Percentiles rank a stretch among this genome's conserved stretches.
phyloP scores from a whole-genome alignment of 2,797 vertebrate species.

The Carapus acus region DNA sequence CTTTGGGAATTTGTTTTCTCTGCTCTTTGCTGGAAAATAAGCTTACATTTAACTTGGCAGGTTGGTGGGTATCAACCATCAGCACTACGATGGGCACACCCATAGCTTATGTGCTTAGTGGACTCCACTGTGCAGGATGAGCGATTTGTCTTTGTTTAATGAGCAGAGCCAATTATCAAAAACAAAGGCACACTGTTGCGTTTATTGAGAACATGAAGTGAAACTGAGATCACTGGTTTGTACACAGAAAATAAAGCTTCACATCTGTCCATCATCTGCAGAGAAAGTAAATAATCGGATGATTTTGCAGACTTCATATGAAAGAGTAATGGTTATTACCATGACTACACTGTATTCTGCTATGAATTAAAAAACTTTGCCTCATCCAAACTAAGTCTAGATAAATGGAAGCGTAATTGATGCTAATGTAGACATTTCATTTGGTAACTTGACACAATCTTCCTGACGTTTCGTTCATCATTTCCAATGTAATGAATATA shows the following conservation, averaged over 20 bases:
- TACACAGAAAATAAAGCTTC: not conserved
- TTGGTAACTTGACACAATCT: no score
- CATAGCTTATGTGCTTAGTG: constrained; percentile 14
- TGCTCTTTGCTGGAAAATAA: constrained; percentile 22
- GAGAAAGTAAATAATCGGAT: not conserved
- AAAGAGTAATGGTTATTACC: no score
- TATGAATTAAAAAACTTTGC: no score
- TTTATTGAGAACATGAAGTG: not conserved
- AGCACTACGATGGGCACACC: constrained; percentile 18
- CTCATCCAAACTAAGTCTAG: no score
- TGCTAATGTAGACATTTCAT: no score
- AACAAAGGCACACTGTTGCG: constrained; percentile 11
- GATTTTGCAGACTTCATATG: no score
- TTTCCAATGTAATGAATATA: constrained; percentile 19
- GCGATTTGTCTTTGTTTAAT: constrained; percentile 6
- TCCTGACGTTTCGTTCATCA: no score
- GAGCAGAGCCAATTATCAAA: constrained; percentile 2
- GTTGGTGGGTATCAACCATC: constrained; percentile 10
- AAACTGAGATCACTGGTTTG: not conserved
- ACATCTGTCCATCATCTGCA: not conserved
- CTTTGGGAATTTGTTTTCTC: constrained; percentile 38
- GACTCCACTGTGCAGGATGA: constrained; percentile 7
- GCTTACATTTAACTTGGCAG: constrained; percentile 21
- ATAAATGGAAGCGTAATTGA: no score
- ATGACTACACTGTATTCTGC: no score